These are phyloP conservation scores for Drosophila pegasa DNA, from an alignment of 2,888 invertebrate species.

Conservation along the genomic window DNA sequence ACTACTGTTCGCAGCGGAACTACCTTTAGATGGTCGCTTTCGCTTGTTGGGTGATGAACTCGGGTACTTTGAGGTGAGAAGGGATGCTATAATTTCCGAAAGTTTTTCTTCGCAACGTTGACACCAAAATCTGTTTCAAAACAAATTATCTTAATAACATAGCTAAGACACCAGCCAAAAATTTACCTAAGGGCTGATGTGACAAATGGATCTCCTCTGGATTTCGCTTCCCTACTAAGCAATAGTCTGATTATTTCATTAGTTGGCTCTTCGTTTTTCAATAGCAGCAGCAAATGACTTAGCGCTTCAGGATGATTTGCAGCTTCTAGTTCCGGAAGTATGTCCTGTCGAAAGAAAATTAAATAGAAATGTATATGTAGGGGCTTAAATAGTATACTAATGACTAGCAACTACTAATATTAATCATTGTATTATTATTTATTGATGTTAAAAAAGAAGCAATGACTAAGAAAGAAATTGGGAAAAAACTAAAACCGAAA, in stretches of 20 bases:
- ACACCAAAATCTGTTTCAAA: conserved; percentile 91
- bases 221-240: conserved; percentile 90
- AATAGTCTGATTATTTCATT: conserved; percentile 93
- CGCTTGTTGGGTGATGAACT: conserved; percentile 95
- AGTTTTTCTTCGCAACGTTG: conserved; percentile 95
- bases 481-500: too few relatives aligned
- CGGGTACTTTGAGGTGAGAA: conserved; percentile 93
- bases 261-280: conserved; percentile 96
- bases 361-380: background rate
- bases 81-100: conserved; percentile 91
- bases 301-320: conserved; percentile 96
- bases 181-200: conserved; percentile 92
- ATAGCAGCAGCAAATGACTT: conserved; percentile 94
- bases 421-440: too few relatives aligned
- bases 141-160: background rate
- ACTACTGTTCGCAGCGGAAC: conserved; percentile 88
- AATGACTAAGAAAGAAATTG: too few relatives aligned
- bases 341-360: conserved; percentile 76
- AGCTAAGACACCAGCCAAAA: background rate
- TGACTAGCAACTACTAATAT: background rate
- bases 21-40: conserved; percentile 92
- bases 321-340: conserved; percentile 90
- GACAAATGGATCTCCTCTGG: conserved; percentile 93
- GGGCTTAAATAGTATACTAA: too few relatives aligned
- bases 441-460: too few relatives aligned